A percentile compares a stretch with the other conserved stretches of the same genome.
Conservation (phyloP, 1,140 invertebrate genomes). For the Paralvinella palmiformis region DNA sequence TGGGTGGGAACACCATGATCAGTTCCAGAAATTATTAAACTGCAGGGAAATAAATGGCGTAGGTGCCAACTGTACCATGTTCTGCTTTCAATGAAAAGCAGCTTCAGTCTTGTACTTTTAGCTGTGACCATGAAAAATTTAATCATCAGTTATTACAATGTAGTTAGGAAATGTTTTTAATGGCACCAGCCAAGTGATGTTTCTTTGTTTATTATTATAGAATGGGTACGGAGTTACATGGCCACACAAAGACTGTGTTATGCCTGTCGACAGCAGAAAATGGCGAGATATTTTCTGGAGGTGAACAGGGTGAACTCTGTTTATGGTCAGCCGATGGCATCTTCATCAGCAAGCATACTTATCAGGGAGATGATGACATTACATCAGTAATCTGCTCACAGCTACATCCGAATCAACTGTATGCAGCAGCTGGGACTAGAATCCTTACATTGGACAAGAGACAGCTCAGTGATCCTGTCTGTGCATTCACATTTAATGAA, state of each 20-base stretch:
- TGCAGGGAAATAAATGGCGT: too few species aligned
- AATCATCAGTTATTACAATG: too few species aligned
- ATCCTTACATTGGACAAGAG: constrained; percentile 1
- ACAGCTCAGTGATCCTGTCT: background rate
- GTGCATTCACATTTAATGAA: constrained; percentile 1
- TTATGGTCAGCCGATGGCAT: constrained; percentile 7
- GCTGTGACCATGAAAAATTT: too few species aligned
- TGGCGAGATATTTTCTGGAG: constrained; percentile 7
- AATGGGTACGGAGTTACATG: too few species aligned
- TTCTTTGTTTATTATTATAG: too few species aligned
- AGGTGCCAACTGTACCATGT: too few species aligned
- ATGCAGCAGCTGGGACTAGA: background rate
- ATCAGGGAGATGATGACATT: background rate
- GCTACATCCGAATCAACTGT: background rate
- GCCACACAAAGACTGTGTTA: constrained; percentile 1
- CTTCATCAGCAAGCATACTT: background rate
- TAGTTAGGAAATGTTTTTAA: too few species aligned
- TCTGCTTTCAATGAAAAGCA: too few species aligned
- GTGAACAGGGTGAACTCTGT: constrained; percentile 9
- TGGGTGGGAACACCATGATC: too few species aligned
- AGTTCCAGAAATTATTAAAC: too few species aligned
- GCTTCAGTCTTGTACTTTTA: too few species aligned
- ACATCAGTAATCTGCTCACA: background rate
- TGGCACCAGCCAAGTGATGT: too few species aligned
- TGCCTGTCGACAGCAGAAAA: background rate